Evolutionary conservation across 2,113 vertebrate species (phyloP).

Genomic region (Upupa epops): DNA sequence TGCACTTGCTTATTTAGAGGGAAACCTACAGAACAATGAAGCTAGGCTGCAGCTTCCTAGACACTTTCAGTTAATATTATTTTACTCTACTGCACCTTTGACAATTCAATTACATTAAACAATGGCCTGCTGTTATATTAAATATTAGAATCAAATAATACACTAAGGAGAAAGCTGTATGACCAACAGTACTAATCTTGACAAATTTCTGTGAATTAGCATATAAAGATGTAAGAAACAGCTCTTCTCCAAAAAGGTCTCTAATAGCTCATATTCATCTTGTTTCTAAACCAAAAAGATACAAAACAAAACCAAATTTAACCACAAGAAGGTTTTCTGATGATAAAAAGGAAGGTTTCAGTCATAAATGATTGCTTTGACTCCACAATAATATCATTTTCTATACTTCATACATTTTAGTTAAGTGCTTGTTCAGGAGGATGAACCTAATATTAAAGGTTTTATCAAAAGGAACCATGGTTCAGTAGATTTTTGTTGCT

Average conservation of each 20-base stretch:
- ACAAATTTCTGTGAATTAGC: neutral
- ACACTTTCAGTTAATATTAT: neutral
- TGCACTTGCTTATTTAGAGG: neutral
- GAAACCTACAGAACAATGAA: neutral
- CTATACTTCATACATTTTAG: neutral
- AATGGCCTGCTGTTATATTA: neutral
- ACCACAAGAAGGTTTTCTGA: neutral
- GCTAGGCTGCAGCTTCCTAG: neutral
- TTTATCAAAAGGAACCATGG: neutral
- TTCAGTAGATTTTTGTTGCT: neutral
- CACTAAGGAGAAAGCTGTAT: neutral
- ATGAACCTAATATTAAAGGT: neutral
- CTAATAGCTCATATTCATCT: neutral
- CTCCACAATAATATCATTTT: neutral
- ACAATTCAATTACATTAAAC: neutral
- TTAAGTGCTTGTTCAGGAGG: neutral
- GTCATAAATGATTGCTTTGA: neutral
- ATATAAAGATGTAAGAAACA: neutral
- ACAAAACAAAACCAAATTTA: neutral
- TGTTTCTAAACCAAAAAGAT: neutral
- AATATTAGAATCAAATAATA: neutral
- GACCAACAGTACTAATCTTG: neutral
- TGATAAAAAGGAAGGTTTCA: neutral
- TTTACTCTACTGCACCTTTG: neutral
- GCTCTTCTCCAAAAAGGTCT: neutral